Percentiles rank a stretch among this genome's conserved stretches.
Evolutionary conservation across 2,113 vertebrate species (phyloP).

Genomic region (Perca schrenkii): DNA sequence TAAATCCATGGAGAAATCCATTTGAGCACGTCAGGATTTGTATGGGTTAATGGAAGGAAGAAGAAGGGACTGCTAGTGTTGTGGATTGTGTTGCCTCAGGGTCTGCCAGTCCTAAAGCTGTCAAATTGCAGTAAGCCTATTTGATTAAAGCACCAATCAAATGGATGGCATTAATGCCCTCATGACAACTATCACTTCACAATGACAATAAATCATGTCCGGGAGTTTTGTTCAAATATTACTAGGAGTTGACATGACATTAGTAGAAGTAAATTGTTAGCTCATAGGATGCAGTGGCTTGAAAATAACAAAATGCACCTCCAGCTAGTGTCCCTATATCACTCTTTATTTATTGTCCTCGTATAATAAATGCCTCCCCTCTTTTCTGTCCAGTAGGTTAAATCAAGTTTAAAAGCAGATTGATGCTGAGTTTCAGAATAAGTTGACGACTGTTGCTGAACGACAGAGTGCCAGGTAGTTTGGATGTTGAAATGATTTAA

Average conservation of each 20-base stretch:
- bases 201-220: neutral
- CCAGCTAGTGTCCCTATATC: neutral
- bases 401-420: conserved; percentile 6
- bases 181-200: neutral
- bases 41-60: neutral
- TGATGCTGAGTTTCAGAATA: neutral
- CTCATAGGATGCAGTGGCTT: neutral
- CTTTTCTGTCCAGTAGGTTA: neutral
- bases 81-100: neutral
- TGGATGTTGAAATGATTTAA: neutral
- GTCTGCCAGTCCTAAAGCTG: neutral
- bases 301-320: neutral
- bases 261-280: neutral
- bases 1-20: neutral
- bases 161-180: neutral
- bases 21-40: neutral
- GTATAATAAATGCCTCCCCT: neutral
- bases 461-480: neutral
- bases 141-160: neutral
- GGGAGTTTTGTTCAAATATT: neutral
- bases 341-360: neutral
- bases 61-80: neutral
- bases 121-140: neutral
- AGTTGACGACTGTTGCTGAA: neutral
- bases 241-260: neutral